Evolutionary conservation across 2,888 invertebrate genomes (phyloP).

Genomic region (Metellina segmentata): DNA sequence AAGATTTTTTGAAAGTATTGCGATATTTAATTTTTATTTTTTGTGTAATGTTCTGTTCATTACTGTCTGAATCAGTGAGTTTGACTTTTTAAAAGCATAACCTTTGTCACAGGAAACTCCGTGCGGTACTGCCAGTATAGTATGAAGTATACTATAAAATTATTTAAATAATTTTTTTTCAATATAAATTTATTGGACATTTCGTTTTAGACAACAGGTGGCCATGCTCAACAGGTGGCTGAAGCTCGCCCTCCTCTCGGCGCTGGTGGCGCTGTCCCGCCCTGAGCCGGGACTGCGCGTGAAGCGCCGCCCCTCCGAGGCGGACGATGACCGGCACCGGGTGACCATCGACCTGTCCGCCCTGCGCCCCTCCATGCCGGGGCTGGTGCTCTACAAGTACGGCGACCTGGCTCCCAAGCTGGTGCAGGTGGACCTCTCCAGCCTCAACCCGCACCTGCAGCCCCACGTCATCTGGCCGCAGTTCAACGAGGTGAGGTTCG

Average conservation of each 20-base stretch:
- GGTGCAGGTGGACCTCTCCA: slow-evolving; percentile 61
- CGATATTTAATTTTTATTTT: too few species aligned
- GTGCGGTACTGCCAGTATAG: too few species aligned
- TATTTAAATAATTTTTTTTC: too few species aligned
- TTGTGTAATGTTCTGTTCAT: too few species aligned
- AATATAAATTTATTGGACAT: too few species aligned
- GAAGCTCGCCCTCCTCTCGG: neutral
- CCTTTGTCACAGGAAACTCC: too few species aligned
- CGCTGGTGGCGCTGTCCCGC: neutral
- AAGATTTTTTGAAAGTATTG: too few species aligned
- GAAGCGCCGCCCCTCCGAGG: slow-evolving; percentile 39
- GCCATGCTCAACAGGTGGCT: neutral
- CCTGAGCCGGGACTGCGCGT: neutral
- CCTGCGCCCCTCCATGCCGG: slow-evolving; percentile 64
- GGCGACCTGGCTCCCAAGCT: slow-evolving; percentile 64
- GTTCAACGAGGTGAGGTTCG: slow-evolving; percentile 64
- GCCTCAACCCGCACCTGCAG: slow-evolving; percentile 60
- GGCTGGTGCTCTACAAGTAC: slow-evolving; percentile 70
- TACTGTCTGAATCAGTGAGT: too few species aligned
- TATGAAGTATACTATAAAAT: too few species aligned
- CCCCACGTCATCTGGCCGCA: slow-evolving; percentile 73
- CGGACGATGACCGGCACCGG: slow-evolving; percentile 42
- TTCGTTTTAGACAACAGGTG: too few species aligned
- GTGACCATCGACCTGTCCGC: slow-evolving; percentile 72
- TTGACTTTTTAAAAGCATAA: too few species aligned